phyloP scores from a whole-genome alignment of 2,888 invertebrate genomes.

The Dryocosmus kuriphilus region DNA sequence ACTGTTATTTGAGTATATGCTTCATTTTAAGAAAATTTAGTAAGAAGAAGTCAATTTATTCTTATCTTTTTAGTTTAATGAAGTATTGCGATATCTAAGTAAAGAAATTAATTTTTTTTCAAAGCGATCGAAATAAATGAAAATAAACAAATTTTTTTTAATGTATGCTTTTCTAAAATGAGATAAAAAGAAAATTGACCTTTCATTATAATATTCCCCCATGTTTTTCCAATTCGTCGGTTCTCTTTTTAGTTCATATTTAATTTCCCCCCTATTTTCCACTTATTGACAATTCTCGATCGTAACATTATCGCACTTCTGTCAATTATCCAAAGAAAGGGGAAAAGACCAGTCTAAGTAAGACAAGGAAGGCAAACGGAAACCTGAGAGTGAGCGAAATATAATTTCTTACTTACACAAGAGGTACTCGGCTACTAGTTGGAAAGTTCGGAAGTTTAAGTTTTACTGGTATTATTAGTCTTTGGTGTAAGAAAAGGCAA shows the following conservation, averaged over 20 bases:
- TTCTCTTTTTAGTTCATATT: neutral
- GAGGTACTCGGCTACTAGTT: slow-evolving; percentile 21
- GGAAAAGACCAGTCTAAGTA: slow-evolving; percentile 4
- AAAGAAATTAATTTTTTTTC: neutral
- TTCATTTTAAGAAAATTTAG: neutral
- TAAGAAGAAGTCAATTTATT: neutral
- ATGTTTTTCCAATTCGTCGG: neutral
- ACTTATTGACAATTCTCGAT: slow-evolving; percentile 5
- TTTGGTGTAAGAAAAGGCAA: slow-evolving; percentile 1
- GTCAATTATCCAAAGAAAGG: slow-evolving; percentile 8
- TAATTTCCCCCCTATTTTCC: neutral
- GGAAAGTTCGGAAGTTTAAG: slow-evolving; percentile 25
- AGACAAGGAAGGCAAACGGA: slow-evolving; percentile 16
- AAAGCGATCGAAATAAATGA: too few relatives aligned
- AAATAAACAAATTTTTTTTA: too few relatives aligned
- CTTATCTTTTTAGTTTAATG: neutral
- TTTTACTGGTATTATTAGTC: slow-evolving; percentile 27
- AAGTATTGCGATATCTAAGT: neutral
- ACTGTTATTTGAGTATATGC: neutral
- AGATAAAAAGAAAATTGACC: neutral
- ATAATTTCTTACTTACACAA: slow-evolving; percentile 25
- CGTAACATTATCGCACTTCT: slow-evolving; percentile 14
- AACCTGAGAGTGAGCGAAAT: slow-evolving; percentile 23
- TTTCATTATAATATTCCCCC: neutral
- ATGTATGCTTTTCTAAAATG: too few relatives aligned